Conservation (phyloP, 1,140 invertebrate species). For the Orchestia grillus region DNA sequence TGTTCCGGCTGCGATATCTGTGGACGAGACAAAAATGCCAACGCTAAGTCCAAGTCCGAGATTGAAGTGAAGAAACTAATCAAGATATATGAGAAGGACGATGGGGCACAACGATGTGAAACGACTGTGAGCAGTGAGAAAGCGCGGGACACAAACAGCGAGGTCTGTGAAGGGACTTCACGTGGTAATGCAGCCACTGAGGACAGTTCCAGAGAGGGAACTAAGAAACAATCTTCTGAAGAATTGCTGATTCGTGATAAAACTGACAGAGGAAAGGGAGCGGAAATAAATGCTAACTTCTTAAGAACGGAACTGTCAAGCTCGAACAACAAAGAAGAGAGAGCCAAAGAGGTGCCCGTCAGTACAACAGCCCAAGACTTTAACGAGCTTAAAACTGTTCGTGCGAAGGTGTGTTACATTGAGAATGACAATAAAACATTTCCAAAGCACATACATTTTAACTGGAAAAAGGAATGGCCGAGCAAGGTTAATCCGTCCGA, state of each 20-base stretch:
- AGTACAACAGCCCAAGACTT: background rate
- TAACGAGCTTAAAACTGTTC: background rate
- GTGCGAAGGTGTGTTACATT: constrained; percentile 15
- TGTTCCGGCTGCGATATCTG: constrained; percentile 28
- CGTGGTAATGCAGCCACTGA: background rate
- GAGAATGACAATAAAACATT: background rate
- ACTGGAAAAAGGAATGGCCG: background rate
- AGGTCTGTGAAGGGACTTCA: background rate
- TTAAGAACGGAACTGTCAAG: background rate
- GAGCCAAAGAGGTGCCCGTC: background rate
- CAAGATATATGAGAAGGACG: constrained; percentile 6
- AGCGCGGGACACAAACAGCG: background rate
- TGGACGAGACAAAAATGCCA: background rate
- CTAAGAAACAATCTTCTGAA: background rate
- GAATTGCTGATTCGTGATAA: background rate
- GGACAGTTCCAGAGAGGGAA: background rate
- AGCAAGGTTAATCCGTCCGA: background rate
- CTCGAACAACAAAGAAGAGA: background rate
- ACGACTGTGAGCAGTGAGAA: background rate
- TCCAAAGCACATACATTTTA: background rate
- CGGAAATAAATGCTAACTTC: background rate
- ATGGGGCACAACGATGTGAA: background rate
- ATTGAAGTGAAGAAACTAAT: background rate
- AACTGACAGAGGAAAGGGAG: background rate
- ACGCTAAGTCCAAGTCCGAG: background rate